Conservation (phyloP, 1,140 invertebrate genomes). For the Drosophila novamexicana region DNA sequence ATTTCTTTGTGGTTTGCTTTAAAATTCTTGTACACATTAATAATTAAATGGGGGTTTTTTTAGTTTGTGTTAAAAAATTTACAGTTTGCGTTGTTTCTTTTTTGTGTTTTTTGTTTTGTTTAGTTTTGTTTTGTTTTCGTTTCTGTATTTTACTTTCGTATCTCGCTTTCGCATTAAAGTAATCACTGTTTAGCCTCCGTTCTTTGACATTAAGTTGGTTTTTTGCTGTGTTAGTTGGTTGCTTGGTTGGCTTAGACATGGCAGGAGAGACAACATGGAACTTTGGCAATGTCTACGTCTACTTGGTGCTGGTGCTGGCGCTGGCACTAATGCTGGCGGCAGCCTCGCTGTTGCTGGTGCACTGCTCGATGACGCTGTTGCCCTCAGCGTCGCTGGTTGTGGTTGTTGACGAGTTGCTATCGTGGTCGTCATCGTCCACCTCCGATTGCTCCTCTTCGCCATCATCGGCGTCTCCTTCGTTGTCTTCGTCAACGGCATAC, state of each 20-base stretch:
- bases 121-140: conserved; percentile 29
- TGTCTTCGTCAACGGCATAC: conserved; percentile 57
- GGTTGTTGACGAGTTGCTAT: conserved; percentile 61
- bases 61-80: conserved; percentile 46
- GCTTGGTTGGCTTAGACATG: conserved; percentile 42
- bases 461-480: conserved; percentile 64
- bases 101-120: conserved; percentile 23
- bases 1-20: conserved; percentile 60
- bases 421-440: conserved; percentile 38
- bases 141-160: conserved; percentile 42
- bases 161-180: conserved; percentile 56
- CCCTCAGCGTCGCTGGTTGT: conserved; percentile 72
- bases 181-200: conserved; percentile 82
- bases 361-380: conserved; percentile 80
- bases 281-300: conserved; percentile 23
- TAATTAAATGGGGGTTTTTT: conserved; percentile 48
- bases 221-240: conserved; percentile 45
- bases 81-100: conserved; percentile 39
- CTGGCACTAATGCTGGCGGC: conserved; percentile 53
- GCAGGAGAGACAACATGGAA: conserved; percentile 45
- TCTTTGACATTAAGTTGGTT: conserved; percentile 79
- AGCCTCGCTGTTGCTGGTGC: conserved; percentile 70
- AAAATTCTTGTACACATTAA: conserved; percentile 71
- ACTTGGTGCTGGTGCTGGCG: conserved; percentile 58
- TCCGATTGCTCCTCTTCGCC: conserved; percentile 53